These are phyloP conservation scores for Aleiodes alternator DNA, from an alignment of 2,888 invertebrate species.

Conservation along the genomic window DNA sequence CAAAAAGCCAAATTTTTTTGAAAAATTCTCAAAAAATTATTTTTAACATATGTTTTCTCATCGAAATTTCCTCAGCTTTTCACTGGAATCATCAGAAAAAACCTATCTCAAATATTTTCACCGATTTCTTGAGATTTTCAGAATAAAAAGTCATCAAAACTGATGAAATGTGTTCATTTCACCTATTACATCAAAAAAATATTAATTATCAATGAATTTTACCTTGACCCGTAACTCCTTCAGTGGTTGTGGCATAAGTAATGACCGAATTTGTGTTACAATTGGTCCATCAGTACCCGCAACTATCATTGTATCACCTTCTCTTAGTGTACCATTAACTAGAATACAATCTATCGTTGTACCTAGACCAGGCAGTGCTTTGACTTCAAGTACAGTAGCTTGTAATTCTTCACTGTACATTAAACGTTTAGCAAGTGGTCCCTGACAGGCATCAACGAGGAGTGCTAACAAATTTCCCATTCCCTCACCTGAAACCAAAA, in stretches of 20 bases:
- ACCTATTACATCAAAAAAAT: background rate
- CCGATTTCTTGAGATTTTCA: background rate
- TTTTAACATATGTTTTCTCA: background rate
- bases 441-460: constrained; percentile 95
- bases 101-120: background rate
- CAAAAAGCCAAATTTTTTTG: no score
- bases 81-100: background rate
- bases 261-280: constrained; percentile 96
- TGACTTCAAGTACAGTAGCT: constrained; percentile 91
- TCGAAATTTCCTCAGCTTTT: background rate
- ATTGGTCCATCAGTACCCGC: constrained; percentile 99
- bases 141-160: no score
- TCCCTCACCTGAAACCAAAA: constrained; percentile 85
- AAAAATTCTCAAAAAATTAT: background rate
- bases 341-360: constrained; percentile 99
- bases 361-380: constrained; percentile 96
- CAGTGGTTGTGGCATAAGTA: constrained; percentile 98
- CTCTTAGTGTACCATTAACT: constrained; percentile 95
- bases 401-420: constrained; percentile 95
- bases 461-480: constrained; percentile 98
- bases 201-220: constrained; percentile 46
- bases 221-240: constrained; percentile 97
- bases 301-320: constrained; percentile 95
- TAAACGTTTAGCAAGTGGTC: constrained; percentile 89
- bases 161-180: no score